phyloP scores from a whole-genome alignment of 2,797 vertebrate species.

The Arnoldichthys spilopterus region DNA sequence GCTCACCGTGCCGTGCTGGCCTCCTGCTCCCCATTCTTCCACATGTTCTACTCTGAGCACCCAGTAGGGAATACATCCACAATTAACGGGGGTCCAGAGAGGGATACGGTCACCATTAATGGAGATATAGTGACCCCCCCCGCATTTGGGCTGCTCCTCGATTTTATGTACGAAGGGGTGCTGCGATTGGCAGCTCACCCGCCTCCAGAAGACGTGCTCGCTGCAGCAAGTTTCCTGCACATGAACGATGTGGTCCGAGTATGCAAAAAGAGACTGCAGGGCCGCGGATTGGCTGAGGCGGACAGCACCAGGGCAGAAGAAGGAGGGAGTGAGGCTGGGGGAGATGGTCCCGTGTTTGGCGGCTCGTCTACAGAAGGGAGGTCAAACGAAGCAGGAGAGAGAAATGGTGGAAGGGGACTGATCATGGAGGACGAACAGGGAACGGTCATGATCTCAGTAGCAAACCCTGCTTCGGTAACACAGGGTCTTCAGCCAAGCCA shows the following conservation, averaged over 20 bases:
- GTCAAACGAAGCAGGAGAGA: conserved; percentile 12
- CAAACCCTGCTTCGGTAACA: conserved; percentile 35
- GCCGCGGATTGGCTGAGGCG: conserved; percentile 87
- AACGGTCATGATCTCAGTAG: conserved; percentile 34
- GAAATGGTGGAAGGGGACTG: conserved; percentile 38
- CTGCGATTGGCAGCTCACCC: conserved; percentile 82
- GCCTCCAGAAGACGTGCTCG: conserved; percentile 90
- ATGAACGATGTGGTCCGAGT: conserved; percentile 97
- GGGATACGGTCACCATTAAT: conserved; percentile 83
- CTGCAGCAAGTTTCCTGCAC: conserved; percentile 94
- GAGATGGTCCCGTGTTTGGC: conserved; percentile 14
- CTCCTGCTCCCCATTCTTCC: conserved; percentile 94
- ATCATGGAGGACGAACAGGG: conserved; percentile 39
- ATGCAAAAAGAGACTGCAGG: conserved; percentile 89
- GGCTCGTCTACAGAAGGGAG: conserved; percentile 6
- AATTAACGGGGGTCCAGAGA: conserved; percentile 60
- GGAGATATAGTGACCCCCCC: conserved; percentile 91
- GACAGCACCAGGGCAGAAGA: conserved; percentile 93
- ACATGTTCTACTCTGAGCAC: conserved; percentile 93
- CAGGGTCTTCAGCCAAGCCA: conserved; percentile 60
- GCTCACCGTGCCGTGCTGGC: conserved; percentile 92
- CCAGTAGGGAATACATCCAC: conserved; percentile 70
- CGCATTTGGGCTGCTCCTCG: conserved; percentile 89
- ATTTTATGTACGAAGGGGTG: conserved; percentile 93
- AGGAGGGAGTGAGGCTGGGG: conserved; percentile 47